phyloP scores from a whole-genome alignment of 2,797 vertebrate genomes.

The Macropodus opercularis region DNA sequence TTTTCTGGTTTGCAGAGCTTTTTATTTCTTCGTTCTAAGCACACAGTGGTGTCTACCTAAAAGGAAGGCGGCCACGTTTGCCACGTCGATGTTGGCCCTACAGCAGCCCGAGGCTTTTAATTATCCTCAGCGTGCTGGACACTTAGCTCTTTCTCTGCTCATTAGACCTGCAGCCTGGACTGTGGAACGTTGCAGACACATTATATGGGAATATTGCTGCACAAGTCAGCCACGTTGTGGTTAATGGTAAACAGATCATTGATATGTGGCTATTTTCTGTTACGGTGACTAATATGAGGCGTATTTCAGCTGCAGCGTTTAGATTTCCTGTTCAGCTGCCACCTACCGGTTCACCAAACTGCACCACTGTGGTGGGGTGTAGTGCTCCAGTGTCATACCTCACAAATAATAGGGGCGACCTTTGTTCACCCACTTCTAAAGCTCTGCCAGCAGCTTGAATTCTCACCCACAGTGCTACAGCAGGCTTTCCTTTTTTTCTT shows the following conservation, averaged over 20 bases:
- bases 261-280: constrained; percentile 43
- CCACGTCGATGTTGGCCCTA: constrained; percentile 32
- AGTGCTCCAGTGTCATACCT: constrained; percentile 8
- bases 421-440: constrained; percentile 41
- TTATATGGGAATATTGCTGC: no score
- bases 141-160: constrained; percentile 45
- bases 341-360: not conserved
- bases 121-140: constrained; percentile 51
- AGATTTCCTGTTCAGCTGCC: constrained; percentile 9
- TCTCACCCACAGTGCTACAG: constrained; percentile 54
- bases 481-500: constrained; percentile 6
- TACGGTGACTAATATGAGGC: constrained; percentile 41
- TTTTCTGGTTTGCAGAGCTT: no score
- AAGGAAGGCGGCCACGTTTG: constrained; percentile 41
- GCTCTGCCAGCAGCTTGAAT: constrained; percentile 29
- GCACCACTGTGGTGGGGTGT: not conserved
- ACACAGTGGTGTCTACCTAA: constrained; percentile 2
- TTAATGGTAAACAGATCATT: constrained; percentile 59
- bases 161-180: constrained; percentile 42
- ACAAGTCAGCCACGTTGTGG: no score
- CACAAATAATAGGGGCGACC: constrained; percentile 15
- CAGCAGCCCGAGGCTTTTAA: constrained; percentile 56
- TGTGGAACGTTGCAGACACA: constrained; percentile 11
- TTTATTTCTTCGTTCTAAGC: no score
- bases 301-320: constrained; percentile 9